phyloP scores from a whole-genome alignment of 2,797 vertebrate genomes.

The Peromyscus aztecus region DNA sequence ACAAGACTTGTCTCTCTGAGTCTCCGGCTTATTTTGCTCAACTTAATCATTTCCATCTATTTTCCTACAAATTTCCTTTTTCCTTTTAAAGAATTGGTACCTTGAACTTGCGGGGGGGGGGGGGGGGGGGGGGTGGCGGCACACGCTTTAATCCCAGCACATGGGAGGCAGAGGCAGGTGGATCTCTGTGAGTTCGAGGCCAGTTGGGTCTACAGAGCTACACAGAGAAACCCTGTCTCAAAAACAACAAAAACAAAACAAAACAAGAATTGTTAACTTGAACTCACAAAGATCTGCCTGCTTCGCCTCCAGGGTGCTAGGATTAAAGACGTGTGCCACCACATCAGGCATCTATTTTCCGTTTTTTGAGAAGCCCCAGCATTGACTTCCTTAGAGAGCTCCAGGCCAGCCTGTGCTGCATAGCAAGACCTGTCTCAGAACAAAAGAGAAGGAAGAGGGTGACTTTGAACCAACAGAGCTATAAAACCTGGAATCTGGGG shows the following conservation, averaged over 20 bases:
- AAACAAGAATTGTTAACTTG: background rate
- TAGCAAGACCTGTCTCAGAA: background rate
- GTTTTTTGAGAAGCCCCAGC: background rate
- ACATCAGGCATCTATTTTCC: background rate
- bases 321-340: background rate
- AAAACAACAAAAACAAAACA: no score
- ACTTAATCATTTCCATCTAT: background rate
- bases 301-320: background rate
- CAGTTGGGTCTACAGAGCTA: no score
- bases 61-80: background rate
- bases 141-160: no score
- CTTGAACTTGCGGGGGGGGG: background rate
- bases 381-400: background rate
- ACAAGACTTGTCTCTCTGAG: background rate
- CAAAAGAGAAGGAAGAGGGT: background rate
- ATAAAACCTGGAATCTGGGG: background rate
- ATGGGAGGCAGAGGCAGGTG: no score
- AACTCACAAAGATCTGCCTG: background rate
- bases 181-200: no score
- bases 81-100: background rate
- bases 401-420: background rate
- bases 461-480: background rate
- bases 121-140: rapidly evolving
- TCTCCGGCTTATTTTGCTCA: background rate
- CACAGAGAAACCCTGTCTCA: no score